Conservation (phyloP, 2,888 invertebrate genomes). For the Lobophora halterata region DNA sequence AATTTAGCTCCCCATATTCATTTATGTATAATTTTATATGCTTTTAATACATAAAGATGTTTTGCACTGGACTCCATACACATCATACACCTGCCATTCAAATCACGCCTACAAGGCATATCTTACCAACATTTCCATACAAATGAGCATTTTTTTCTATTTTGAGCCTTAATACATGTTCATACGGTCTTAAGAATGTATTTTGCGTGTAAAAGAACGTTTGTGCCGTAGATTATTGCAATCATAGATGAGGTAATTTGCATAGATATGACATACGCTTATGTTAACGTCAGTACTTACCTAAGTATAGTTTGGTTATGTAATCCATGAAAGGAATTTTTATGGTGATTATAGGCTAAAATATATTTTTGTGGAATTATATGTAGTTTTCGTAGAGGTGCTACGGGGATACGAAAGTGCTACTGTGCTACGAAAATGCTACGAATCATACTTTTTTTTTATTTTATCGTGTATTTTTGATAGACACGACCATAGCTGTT, state of each 20-base stretch:
- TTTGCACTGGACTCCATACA: constrained; percentile 38
- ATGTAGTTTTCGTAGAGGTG: constrained; percentile 10
- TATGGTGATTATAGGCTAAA: too few relatives aligned
- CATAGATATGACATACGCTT: constrained; percentile 11
- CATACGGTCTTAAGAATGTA: constrained; percentile 22
- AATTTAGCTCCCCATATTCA: constrained; percentile 11
- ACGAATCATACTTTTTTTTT: not conserved
- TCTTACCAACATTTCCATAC: too few relatives aligned
- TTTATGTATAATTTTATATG: constrained; percentile 26
- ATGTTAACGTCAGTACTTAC: too few relatives aligned
- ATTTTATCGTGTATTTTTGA: too few relatives aligned
- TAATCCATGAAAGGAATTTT: too few relatives aligned
- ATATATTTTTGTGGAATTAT: not conserved
- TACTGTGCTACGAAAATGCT: constrained; percentile 21
- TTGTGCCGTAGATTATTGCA: constrained; percentile 34
- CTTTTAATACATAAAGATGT: constrained; percentile 49
- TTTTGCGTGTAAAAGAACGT: constrained; percentile 29
- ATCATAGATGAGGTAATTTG: constrained; percentile 36
- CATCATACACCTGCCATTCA: constrained; percentile 63
- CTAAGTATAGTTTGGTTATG: too few relatives aligned
- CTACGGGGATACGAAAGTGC: constrained; percentile 21
- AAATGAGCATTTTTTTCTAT: constrained; percentile 9
- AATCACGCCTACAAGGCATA: constrained; percentile 63
- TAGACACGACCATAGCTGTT: too few relatives aligned
- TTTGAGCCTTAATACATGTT: constrained; percentile 14